These are phyloP conservation scores for Gnathonemus longibarbis DNA, from an alignment of 2,113 vertebrate species.

Conservation along the genomic window DNA sequence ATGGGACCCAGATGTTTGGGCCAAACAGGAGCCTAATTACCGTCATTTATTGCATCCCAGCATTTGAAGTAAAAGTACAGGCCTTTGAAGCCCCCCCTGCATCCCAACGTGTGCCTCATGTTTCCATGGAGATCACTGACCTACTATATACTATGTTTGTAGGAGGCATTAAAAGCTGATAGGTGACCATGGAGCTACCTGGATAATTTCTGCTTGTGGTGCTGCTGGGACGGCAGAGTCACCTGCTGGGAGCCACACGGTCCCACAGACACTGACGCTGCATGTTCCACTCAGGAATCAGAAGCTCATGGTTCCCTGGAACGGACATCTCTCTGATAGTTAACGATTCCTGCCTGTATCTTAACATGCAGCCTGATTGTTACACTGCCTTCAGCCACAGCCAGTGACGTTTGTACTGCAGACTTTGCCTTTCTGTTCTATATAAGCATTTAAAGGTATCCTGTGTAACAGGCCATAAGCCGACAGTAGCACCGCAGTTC, in stretches of 20 bases:
- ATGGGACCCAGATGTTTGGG: neutral
- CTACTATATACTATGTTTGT: neutral
- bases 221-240: neutral
- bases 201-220: neutral
- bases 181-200: neutral
- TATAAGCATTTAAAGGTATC: neutral
- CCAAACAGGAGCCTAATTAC: neutral
- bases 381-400: too few relatives aligned
- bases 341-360: neutral
- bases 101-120: neutral
- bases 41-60: neutral
- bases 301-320: neutral
- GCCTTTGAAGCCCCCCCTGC: neutral
- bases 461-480: neutral
- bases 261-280: neutral
- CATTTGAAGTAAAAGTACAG: neutral
- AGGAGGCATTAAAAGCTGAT: neutral
- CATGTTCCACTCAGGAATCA: neutral
- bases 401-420: neutral
- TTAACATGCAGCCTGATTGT: neutral
- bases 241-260: neutral
- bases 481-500: neutral
- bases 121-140: neutral
- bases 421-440: neutral
- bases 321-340: neutral